Percentiles rank a stretch among this genome's conserved stretches.
phyloP scores from a whole-genome alignment of 1,140 invertebrate genomes.

The Cryptotermes secundus region DNA sequence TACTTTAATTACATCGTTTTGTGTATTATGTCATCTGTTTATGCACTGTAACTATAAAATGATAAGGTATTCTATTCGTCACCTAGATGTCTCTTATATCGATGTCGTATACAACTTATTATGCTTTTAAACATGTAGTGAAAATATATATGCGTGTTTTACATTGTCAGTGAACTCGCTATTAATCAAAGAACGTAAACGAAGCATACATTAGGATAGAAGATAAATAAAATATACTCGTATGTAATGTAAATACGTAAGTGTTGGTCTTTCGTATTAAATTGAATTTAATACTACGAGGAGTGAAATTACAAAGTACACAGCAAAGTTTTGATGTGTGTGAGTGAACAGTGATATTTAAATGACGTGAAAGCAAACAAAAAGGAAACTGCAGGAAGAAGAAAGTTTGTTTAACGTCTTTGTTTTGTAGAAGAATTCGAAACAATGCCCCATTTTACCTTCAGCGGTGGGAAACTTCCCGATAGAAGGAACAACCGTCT shows the following conservation, averaged over 20 bases:
- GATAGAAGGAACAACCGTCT: neutral
- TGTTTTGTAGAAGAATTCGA: neutral
- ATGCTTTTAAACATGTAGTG: neutral
- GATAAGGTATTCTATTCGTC: neutral
- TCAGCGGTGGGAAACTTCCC: neutral
- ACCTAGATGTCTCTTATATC: neutral
- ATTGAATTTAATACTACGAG: neutral
- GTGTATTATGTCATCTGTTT: neutral
- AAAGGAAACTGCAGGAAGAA: neutral
- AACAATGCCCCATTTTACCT: neutral
- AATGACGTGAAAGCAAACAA: neutral
- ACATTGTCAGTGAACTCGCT: neutral
- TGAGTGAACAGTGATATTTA: neutral
- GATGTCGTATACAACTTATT: neutral
- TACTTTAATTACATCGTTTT: neutral
- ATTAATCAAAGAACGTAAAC: neutral
- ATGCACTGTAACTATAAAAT: neutral
- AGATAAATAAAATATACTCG: neutral
- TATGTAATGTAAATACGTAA: neutral
- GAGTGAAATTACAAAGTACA: neutral
- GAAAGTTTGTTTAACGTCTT: neutral
- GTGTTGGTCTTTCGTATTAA: neutral
- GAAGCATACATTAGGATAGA: neutral
- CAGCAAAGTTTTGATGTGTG: neutral
- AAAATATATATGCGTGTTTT: neutral